A percentile compares a stretch with the other conserved stretches of the same genome.
Evolutionary conservation across 2,113 vertebrate genomes (phyloP).

Genomic region (Pterocles gutturalis): DNA sequence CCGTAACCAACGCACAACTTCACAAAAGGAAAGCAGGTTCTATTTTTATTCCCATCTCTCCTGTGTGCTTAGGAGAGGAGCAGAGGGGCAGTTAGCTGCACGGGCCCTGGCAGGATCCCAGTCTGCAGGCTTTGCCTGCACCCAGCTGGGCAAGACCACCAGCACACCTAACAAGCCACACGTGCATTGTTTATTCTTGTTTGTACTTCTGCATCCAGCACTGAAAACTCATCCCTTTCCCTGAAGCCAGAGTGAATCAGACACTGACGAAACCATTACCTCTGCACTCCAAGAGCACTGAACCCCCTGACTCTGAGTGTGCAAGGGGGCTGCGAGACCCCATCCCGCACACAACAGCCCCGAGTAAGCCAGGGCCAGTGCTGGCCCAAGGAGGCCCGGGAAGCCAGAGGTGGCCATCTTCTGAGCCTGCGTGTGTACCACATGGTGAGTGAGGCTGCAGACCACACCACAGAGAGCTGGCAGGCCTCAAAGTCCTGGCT

Average conservation of each 20-base stretch:
- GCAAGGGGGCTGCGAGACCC: fast-evolving
- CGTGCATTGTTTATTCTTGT: fast-evolving
- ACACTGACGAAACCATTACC: not conserved
- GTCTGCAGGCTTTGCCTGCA: fast-evolving
- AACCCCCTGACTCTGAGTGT: fast-evolving
- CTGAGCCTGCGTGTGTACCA: fast-evolving
- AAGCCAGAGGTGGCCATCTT: fast-evolving
- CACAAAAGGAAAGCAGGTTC: not conserved
- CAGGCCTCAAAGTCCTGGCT: not conserved
- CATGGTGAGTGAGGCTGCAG: not conserved
- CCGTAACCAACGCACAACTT: not conserved
- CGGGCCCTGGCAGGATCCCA: fast-evolving
- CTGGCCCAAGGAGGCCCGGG: fast-evolving
- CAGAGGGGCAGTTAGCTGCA: not conserved
- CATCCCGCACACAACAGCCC: fast-evolving
- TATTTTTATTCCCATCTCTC: not conserved
- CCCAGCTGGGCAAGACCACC: fast-evolving
- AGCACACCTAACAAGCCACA: fast-evolving
- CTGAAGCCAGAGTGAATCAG: not conserved
- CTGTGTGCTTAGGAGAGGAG: not conserved
- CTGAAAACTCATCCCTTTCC: not conserved
- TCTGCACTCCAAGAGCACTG: not conserved
- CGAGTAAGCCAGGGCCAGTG: fast-evolving
- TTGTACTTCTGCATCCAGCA: not conserved
- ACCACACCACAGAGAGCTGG: not conserved